A percentile compares a stretch with the other conserved stretches of the same genome.
phyloP scores from a whole-genome alignment of 1,140 invertebrate species.

The Brachystomella parvula region DNA sequence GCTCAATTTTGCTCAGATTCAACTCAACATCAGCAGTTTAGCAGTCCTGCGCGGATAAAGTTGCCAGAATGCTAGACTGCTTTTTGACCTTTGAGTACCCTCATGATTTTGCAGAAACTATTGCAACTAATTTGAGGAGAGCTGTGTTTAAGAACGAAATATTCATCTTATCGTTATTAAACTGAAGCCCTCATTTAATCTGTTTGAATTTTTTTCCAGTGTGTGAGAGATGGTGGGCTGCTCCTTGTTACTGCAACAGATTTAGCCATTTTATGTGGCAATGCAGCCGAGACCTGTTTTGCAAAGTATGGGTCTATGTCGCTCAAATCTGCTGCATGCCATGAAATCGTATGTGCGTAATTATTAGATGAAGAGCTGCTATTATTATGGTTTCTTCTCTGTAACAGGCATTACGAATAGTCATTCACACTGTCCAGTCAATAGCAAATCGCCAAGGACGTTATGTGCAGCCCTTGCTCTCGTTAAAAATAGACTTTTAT shows the following conservation, averaged over 20 bases:
- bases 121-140: no score
- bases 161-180: background rate
- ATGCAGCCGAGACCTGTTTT: conserved; percentile 86
- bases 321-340: conserved; percentile 75
- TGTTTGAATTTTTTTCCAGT: conserved; percentile 45
- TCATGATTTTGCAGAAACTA: no score
- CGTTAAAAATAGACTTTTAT: conserved; percentile 94
- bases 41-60: no score
- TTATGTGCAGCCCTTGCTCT: conserved; percentile 84
- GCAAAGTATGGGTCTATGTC: conserved; percentile 90
- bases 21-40: no score
- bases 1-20: no score
- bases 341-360: conserved; percentile 71
- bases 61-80: no score
- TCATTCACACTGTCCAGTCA: conserved; percentile 79
- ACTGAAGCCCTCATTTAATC: background rate
- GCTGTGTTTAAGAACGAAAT: no score
- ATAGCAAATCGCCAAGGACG: conserved; percentile 87
- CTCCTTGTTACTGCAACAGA: conserved; percentile 96
- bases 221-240: conserved; percentile 65
- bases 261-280: conserved; percentile 93
- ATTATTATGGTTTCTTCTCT: background rate
- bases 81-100: no score
- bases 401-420: conserved; percentile 72
- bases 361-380: background rate